Evolutionary conservation across 2,888 invertebrate species (phyloP).

Genomic region (Lamproptera curius): DNA sequence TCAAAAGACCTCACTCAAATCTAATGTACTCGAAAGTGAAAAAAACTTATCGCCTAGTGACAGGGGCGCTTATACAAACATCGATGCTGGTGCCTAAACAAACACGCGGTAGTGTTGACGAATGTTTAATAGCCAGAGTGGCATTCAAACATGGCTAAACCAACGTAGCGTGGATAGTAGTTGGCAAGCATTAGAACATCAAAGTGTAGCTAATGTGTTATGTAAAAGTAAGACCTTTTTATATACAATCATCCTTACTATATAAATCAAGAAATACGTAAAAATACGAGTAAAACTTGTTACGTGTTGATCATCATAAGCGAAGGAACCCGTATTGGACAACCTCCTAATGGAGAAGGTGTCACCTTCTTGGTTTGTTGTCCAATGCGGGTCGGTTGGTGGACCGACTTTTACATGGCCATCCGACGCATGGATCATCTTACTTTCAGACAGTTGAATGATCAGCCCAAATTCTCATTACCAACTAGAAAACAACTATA

Average conservation of each 20-base stretch:
- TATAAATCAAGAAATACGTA: too few species aligned
- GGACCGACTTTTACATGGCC: too few species aligned
- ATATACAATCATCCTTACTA: too few species aligned
- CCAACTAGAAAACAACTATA: too few species aligned
- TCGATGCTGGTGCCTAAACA: slow-evolving; percentile 5
- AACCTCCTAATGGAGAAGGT: too few species aligned
- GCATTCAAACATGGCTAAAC: slow-evolving; percentile 2
- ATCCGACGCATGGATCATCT: too few species aligned
- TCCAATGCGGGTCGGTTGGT: too few species aligned
- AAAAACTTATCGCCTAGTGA: slow-evolving; percentile 11
- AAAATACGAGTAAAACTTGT: neutral
- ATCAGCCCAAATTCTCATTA: too few species aligned
- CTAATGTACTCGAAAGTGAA: slow-evolving; percentile 14
- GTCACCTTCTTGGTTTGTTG: too few species aligned
- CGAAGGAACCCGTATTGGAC: neutral
- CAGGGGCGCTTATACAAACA: slow-evolving; percentile 9
- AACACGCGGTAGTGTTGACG: slow-evolving; percentile 11
- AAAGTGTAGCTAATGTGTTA: neutral
- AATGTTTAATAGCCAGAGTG: slow-evolving; percentile 5
- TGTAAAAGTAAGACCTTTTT: neutral
- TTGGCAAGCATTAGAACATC: neutral
- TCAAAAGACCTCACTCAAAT: too few species aligned
- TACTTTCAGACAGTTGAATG: too few species aligned
- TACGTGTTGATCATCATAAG: neutral
- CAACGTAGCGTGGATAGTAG: neutral